Percentiles rank a stretch among this genome's conserved stretches.
phyloP scores from a whole-genome alignment of 2,113 vertebrate genomes.

The Delphinus delphis region DNA sequence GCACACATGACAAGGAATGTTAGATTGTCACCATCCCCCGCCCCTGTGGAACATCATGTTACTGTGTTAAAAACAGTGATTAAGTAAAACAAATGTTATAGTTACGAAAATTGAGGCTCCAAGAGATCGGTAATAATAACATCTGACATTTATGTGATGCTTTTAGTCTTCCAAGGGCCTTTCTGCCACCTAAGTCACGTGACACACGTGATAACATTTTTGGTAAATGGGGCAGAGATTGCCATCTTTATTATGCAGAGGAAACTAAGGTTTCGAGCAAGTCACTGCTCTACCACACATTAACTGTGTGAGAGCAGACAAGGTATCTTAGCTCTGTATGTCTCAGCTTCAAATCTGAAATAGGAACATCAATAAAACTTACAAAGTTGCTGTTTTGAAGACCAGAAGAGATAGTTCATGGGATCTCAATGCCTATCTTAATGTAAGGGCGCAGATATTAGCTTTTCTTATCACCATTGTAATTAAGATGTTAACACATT shows the following conservation, averaged over 20 bases:
- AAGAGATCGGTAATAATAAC: neutral
- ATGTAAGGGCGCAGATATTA: neutral
- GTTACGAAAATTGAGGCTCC: neutral
- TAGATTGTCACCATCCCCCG: neutral
- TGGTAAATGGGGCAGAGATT: neutral
- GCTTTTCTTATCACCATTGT: neutral
- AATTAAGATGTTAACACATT: neutral
- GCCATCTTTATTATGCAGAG: neutral
- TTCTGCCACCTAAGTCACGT: neutral
- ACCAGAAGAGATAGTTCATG: neutral
- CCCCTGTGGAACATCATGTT: neutral
- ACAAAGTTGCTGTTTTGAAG: neutral
- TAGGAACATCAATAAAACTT: neutral
- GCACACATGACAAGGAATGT: neutral
- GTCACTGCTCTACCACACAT: neutral
- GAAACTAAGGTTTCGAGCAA: neutral
- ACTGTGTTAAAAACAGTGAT: neutral
- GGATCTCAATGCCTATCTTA: neutral
- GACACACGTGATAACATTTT: neutral
- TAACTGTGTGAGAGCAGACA: neutral
- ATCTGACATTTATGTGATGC: neutral
- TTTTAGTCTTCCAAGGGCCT: neutral
- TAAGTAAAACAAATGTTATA: neutral
- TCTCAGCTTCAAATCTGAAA: neutral
- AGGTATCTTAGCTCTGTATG: neutral